Evolutionary conservation across 1,140 invertebrate genomes (phyloP), one percentile per base, ranked within the genome.

Genomic region (Diachasma alloeum): DNA sequence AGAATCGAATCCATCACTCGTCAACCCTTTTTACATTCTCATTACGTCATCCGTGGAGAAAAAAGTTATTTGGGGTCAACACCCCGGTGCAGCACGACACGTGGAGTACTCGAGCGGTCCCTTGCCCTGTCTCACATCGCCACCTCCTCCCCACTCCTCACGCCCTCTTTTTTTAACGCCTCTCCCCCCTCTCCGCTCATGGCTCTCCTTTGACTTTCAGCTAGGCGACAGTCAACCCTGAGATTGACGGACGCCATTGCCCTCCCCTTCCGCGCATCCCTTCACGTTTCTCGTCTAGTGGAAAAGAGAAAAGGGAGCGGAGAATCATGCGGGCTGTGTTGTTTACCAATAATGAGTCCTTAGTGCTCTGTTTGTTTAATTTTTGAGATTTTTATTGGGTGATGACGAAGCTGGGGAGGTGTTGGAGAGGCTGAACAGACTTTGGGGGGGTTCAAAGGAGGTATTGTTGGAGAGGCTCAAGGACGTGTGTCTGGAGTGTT

Each of bases 21-120:
- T 53, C 48, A 15, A 17, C 48, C 48, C 48, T 53, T 53, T 53
- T 53, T 2, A 42, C 0, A 42, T 42, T 42, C 39, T 11, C n/a
- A 84, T 90, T 90, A 89, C 87, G 87, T 90, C 86, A 89, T 83
- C 82, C 84, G 2, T 9, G n/a, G 2, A 84, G 83, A 87, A 87
- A 56, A 88, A 88, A 89, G 83, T 83, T 87, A 87, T 87, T 89
- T 84, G 85, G 81, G 87, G 86, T 88, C 85, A 88, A 87, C 82
- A 87, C 86, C 87, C 88, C 85, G 82, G 76, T 78, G 79, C 77
- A 76, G 79, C 83, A 80, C 85, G 82, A 86, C 83, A 84, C 84
- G 85, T 85, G 83, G 84, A 85, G 79, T 86, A 53, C 31, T 59
- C n/a, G 11, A 53, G 4, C 66, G 37, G 46, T 72, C 74, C 68